phyloP scores from a whole-genome alignment of 2,113 vertebrate genomes.

The Silurus glanis region DNA sequence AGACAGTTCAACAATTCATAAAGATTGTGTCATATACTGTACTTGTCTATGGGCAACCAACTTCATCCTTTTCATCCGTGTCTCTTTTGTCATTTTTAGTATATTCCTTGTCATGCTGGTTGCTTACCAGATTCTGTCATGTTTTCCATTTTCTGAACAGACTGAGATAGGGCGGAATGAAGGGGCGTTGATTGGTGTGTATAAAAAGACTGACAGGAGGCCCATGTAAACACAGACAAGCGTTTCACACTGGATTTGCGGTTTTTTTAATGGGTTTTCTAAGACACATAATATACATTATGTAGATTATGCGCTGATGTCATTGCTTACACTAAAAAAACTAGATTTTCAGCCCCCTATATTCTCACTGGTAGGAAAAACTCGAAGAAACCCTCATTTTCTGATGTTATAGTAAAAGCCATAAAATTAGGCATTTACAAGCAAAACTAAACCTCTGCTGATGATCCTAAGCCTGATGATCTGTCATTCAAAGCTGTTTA shows the following conservation, averaged over 20 bases:
- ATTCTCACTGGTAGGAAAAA: background rate
- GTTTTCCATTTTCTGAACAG: background rate
- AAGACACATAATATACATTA: background rate
- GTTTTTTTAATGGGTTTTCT: background rate
- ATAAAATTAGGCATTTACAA: background rate
- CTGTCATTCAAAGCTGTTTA: no score
- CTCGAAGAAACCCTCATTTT: background rate
- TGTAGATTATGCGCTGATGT: background rate
- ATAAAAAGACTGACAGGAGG: conserved; percentile 2
- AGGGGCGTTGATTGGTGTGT: background rate
- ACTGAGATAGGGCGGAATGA: background rate
- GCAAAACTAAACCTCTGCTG: background rate
- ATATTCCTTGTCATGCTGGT: background rate
- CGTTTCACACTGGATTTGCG: background rate
- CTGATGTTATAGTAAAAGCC: background rate
- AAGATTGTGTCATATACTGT: background rate
- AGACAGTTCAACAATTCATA: background rate
- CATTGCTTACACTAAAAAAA: background rate
- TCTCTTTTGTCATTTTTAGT: background rate
- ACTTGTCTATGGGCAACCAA: background rate
- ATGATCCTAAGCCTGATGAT: background rate
- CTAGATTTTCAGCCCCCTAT: no score
- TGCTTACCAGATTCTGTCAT: background rate
- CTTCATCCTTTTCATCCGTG: background rate
- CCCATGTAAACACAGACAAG: conserved; percentile 2